Conservation (phyloP, 2,113 vertebrate genomes). For the Phycodurus eques region DNA sequence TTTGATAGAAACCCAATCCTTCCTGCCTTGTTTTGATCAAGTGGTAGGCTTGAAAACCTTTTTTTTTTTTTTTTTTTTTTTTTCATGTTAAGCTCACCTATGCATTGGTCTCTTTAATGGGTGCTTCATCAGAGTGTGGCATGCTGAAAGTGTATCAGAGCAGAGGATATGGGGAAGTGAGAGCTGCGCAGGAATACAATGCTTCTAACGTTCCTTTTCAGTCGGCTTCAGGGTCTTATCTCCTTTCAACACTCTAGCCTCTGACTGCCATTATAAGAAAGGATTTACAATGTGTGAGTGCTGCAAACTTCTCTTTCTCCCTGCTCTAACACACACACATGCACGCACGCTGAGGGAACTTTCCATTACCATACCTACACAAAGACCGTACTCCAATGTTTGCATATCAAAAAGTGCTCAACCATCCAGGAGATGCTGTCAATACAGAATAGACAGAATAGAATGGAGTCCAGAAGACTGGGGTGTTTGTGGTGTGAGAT, state of each 20-base stretch:
- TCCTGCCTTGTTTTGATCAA: slow-evolving; percentile 38
- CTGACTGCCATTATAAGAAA: slow-evolving; percentile 69
- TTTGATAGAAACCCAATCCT: slow-evolving; percentile 7
- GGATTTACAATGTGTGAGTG: slow-evolving; percentile 74
- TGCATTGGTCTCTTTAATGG: slow-evolving; percentile 47
- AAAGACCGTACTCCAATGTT: slow-evolving; percentile 47
- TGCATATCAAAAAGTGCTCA: slow-evolving; percentile 49
- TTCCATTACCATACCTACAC: slow-evolving; percentile 55
- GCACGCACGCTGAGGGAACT: slow-evolving; percentile 13
- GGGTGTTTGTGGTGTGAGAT: slow-evolving; percentile 25
- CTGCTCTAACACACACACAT: slow-evolving; percentile 14
- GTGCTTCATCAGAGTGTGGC: slow-evolving; percentile 38
- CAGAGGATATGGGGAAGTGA: slow-evolving; percentile 51
- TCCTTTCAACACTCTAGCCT: slow-evolving; percentile 71
- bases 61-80: neutral
- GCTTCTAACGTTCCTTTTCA: slow-evolving; percentile 62
- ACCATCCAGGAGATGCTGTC: slow-evolving; percentile 49
- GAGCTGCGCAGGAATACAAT: slow-evolving; percentile 66
- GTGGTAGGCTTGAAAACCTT: slow-evolving; percentile 29
- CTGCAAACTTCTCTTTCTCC: slow-evolving; percentile 56
- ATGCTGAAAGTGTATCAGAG: slow-evolving; percentile 45
- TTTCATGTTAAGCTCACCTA: slow-evolving; percentile 26
- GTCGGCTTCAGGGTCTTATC: slow-evolving; percentile 71
- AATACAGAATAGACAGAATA: slow-evolving; percentile 7
- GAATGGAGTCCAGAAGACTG: slow-evolving; percentile 30